phyloP scores from a whole-genome alignment of 92 coral and sea anemone species.

The Desmophyllum pertusum region DNA sequence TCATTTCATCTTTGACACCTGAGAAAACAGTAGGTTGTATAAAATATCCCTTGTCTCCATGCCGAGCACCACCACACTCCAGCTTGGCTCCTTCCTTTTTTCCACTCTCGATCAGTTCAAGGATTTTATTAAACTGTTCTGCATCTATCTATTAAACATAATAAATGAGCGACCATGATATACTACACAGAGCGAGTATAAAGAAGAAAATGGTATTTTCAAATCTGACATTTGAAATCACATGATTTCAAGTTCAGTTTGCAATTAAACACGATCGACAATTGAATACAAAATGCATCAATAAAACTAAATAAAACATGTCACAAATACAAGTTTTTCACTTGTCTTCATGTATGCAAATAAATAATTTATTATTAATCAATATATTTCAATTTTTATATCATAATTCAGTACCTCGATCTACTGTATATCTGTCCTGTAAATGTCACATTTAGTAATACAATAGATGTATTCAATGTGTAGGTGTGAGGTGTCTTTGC shows the following conservation, averaged over 20 bases:
- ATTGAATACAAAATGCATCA: background rate
- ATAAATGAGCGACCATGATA: too few relatives aligned
- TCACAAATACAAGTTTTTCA: background rate
- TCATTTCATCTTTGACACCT: constrained; percentile 89
- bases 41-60: constrained; percentile 94
- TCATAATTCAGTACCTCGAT: too few relatives aligned
- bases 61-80: constrained; percentile 92
- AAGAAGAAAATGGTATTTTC: too few relatives aligned
- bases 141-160: constrained; percentile 74
- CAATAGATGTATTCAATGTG: too few relatives aligned
- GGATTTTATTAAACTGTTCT: constrained; percentile 81
- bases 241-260: background rate
- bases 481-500: too few relatives aligned
- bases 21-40: constrained; percentile 92
- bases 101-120: constrained; percentile 87
- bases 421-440: too few relatives aligned
- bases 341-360: too few relatives aligned
- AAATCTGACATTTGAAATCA: background rate
- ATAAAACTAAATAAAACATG: background rate
- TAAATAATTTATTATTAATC: too few relatives aligned
- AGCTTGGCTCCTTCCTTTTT: constrained; percentile 89
- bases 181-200: too few relatives aligned
- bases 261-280: background rate
- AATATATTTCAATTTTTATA: too few relatives aligned
- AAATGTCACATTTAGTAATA: too few relatives aligned